These are phyloP conservation scores for Pyrocephalus nanus DNA, from an alignment of 2,797 vertebrate species.

Conservation along the genomic window DNA sequence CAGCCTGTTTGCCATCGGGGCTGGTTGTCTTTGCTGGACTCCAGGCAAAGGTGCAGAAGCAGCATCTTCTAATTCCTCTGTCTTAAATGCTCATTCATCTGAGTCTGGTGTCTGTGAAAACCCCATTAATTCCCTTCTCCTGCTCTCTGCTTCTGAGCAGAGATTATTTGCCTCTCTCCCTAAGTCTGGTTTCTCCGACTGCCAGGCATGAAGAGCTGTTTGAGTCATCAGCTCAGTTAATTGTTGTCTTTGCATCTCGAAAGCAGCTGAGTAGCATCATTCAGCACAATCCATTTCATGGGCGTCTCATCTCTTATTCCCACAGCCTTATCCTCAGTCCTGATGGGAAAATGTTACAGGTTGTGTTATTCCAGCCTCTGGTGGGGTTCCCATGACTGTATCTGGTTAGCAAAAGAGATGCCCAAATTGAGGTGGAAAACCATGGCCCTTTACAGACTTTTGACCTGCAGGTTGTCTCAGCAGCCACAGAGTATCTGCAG, in stretches of 20 bases:
- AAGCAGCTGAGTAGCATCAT: not conserved
- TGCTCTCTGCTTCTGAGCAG: not conserved
- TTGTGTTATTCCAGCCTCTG: not conserved
- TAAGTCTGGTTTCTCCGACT: not conserved
- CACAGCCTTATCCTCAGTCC: not conserved
- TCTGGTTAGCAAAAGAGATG: not conserved
- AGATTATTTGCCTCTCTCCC: not conserved
- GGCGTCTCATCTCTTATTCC: not conserved
- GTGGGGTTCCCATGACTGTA: not conserved
- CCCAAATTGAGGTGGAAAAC: not conserved
- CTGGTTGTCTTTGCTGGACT: not conserved
- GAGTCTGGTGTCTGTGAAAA: not conserved
- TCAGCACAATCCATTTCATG: not conserved
- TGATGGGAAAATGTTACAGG: not conserved
- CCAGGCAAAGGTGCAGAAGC: not conserved
- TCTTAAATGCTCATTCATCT: not conserved
- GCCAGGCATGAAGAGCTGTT: not conserved
- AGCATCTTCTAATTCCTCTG: not conserved
- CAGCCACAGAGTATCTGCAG: not conserved
- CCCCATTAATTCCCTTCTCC: not conserved
- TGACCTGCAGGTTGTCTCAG: not conserved
- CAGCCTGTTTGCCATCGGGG: not conserved
- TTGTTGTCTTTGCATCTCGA: slow-evolving; percentile 23
- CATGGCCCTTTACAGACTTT: fast-evolving
- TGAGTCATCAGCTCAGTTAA: not conserved